Evolutionary conservation across 2,113 vertebrate genomes (phyloP).

Genomic region (Tragelaphus scriptus): DNA sequence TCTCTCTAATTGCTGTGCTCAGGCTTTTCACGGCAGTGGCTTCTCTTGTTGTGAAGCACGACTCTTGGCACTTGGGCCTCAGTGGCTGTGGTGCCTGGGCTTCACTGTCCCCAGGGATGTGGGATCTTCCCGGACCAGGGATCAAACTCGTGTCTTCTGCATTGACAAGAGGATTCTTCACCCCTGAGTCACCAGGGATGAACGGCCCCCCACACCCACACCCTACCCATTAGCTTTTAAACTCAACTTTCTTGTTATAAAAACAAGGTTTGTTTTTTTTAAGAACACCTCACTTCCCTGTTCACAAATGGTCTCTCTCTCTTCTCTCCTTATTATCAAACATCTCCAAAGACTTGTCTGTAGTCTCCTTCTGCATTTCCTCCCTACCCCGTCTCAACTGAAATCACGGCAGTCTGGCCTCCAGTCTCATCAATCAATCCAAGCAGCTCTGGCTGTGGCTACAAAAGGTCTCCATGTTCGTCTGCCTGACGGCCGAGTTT

Average conservation of each 20-base stretch:
- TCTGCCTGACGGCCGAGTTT: background rate
- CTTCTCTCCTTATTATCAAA: background rate
- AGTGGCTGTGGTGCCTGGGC: background rate
- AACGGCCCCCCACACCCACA: background rate
- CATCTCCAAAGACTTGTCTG: background rate
- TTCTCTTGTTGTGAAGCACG: fast-evolving
- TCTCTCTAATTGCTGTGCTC: background rate
- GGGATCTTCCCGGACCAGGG: background rate
- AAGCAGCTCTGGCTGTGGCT: background rate
- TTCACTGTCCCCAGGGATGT: background rate
- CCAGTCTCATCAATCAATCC: background rate
- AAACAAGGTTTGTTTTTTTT: background rate
- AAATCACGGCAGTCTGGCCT: background rate
- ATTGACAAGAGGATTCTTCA: background rate
- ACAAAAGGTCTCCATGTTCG: background rate
- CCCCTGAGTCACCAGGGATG: background rate
- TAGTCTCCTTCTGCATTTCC: background rate
- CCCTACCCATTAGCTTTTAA: background rate
- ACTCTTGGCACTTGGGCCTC: background rate
- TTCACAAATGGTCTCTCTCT: background rate
- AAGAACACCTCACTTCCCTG: background rate
- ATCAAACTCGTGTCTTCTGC: background rate
- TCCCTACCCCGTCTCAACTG: background rate
- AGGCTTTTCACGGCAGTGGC: background rate
- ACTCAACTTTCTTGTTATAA: background rate